Conservation (phyloP, 2,113 vertebrate genomes). For the Nymphicus hollandicus region DNA sequence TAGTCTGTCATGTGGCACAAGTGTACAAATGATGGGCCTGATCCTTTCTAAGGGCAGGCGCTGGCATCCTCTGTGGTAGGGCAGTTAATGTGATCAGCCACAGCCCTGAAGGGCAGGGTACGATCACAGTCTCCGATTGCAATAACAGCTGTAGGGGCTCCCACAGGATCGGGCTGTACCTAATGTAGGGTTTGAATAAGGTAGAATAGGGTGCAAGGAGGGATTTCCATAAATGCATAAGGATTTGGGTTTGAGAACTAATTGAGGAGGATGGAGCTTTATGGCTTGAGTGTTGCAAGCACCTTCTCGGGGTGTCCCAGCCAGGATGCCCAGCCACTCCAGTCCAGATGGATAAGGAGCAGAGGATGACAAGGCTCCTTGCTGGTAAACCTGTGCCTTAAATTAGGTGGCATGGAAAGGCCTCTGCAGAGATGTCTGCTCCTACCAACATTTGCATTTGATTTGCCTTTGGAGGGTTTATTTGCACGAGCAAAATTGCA, state of each 20-base stretch:
- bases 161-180: rapidly evolving
- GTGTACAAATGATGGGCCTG: neutral
- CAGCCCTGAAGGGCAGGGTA: neutral
- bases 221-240: neutral
- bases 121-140: neutral
- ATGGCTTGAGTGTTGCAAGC: neutral
- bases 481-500: neutral
- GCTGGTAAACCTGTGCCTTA: neutral
- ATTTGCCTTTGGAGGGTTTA: neutral
- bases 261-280: neutral
- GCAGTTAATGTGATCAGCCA: rapidly evolving
- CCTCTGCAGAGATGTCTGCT: neutral
- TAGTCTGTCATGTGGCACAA: neutral
- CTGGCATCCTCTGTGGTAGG: neutral
- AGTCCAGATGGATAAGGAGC: neutral
- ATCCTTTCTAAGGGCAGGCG: neutral
- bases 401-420: neutral
- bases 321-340: rapidly evolving
- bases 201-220: neutral
- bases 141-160: neutral
- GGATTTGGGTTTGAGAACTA: neutral
- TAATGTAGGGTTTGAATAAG: neutral
- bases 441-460: neutral
- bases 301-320: neutral
- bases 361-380: neutral